These are phyloP conservation scores for Centropristis striata DNA, from an alignment of 2,113 vertebrate species.

Conservation along the genomic window DNA sequence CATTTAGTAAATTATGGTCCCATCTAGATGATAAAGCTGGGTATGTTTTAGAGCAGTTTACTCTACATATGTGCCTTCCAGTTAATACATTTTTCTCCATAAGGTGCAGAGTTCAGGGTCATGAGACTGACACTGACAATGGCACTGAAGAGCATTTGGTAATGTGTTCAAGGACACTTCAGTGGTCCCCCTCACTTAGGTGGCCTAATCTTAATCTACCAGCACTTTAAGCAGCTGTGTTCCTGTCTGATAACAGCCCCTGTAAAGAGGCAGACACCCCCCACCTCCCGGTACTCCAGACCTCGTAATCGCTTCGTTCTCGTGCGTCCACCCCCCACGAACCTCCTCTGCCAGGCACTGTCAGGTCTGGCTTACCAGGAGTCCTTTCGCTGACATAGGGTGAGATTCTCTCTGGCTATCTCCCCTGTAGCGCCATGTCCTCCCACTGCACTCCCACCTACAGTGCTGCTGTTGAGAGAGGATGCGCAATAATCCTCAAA, in stretches of 20 bases:
- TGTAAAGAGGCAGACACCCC: slow-evolving; percentile 37
- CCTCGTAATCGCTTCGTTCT: slow-evolving; percentile 55
- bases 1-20: no score
- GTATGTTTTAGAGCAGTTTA: no score
- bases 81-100: background rate
- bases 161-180: slow-evolving; percentile 24
- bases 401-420: slow-evolving; percentile 31
- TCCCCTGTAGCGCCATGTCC: slow-evolving; percentile 11
- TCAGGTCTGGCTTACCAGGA: slow-evolving; percentile 40
- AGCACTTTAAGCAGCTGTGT: slow-evolving; percentile 30
- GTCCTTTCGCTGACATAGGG: slow-evolving; percentile 44
- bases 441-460: slow-evolving; percentile 29
- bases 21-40: no score
- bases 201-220: slow-evolving; percentile 48
- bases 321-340: slow-evolving; percentile 9
- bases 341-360: slow-evolving; percentile 35
- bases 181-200: slow-evolving; percentile 17
- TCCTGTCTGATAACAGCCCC: slow-evolving; percentile 60
- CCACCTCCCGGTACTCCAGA: slow-evolving; percentile 34
- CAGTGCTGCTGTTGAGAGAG: slow-evolving; percentile 40
- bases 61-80: no score
- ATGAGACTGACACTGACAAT: background rate
- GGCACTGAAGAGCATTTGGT: background rate
- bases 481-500: slow-evolving; percentile 46
- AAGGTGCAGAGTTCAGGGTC: slow-evolving; percentile 6